These are phyloP conservation scores for Melanerpes aurifrons DNA, from an alignment of 2,113 vertebrate species.

Conservation along the genomic window DNA sequence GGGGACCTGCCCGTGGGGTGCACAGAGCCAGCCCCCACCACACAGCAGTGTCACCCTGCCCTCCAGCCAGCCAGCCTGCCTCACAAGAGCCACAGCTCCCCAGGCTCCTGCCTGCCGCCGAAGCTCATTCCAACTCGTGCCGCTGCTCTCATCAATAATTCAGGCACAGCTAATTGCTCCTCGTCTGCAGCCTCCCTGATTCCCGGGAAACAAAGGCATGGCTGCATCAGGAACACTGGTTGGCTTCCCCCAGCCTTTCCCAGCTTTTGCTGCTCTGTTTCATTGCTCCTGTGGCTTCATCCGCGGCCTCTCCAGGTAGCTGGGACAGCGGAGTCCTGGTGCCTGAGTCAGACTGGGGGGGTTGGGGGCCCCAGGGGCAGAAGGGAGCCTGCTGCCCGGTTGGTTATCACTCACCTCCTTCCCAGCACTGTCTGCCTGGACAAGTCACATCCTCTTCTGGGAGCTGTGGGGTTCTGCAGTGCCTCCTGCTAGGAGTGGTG, in stretches of 20 bases:
- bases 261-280: not conserved
- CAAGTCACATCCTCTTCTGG: not conserved
- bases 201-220: conserved; percentile 30
- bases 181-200: not conserved
- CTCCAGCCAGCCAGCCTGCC: not conserved
- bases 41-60: not conserved
- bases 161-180: conserved; percentile 14
- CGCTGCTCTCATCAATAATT: conserved; percentile 51
- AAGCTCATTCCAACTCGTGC: not conserved
- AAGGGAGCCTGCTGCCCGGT: not conserved
- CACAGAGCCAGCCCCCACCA: not conserved
- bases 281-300: not conserved
- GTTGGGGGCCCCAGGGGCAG: not conserved
- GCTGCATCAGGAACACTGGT: not conserved
- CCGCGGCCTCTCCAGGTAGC: not conserved
- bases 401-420: not conserved
- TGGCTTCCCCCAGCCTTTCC: fast-evolving
- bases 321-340: fast-evolving
- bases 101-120: not conserved
- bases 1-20: not conserved
- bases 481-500: not conserved
- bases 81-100: fast-evolving
- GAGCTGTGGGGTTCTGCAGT: not conserved
- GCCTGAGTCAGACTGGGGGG: not conserved
- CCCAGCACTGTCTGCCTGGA: not conserved